phyloP scores from a whole-genome alignment of 2,888 invertebrate genomes.

The Nebria salina region DNA sequence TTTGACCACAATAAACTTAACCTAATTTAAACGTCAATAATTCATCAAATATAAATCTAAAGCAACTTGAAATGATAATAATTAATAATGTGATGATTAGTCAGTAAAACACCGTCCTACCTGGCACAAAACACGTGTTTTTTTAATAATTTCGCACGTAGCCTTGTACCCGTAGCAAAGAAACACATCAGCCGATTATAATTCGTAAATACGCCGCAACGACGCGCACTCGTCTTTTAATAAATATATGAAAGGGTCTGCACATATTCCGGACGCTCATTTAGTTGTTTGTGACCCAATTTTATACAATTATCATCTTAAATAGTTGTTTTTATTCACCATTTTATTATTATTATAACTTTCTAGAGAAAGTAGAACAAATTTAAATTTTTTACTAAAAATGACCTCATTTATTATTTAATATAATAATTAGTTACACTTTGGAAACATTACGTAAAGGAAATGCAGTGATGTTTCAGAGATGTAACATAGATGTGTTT shows the following conservation, averaged over 20 bases:
- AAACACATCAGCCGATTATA: constrained; percentile 43
- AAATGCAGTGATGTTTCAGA: too few species aligned
- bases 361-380: background rate
- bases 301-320: background rate
- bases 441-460: too few species aligned
- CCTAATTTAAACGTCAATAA: background rate
- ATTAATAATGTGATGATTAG: background rate
- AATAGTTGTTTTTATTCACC: background rate
- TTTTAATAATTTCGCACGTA: constrained; percentile 20
- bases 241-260: background rate
- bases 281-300: background rate
- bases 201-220: background rate
- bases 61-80: constrained; percentile 12
- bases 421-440: too few species aligned
- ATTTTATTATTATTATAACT: background rate
- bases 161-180: constrained; percentile 26
- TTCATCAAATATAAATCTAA: constrained; percentile 8
- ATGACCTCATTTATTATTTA: too few species aligned
- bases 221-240: background rate
- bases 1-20: background rate
- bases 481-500: too few species aligned
- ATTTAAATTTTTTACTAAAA: too few species aligned
- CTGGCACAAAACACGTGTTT: constrained; percentile 39
- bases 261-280: background rate
- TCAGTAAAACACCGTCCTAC: background rate